Base-by-base conservation (phyloP, 2,888 invertebrate species). In the Dynastes maya region DNA sequence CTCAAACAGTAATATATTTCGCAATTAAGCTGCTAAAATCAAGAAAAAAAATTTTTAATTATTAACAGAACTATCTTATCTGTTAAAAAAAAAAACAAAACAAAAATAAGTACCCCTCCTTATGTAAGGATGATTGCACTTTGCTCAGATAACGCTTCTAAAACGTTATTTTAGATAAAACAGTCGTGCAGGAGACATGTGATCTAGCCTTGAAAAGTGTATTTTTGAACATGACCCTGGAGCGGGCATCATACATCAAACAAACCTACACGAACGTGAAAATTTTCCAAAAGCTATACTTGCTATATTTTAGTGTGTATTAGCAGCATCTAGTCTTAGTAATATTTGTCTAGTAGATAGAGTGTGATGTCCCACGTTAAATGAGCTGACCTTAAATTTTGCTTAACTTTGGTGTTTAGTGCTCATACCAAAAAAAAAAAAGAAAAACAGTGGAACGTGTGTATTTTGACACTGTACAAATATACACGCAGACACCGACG, bases 161-260 rank as follows among this genome's bases (percentile, higher is more conserved):
- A 58, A 67, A 45, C 55, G 29, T 72, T 72, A 58, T 63, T 74
- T 61, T 61, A 74, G 78, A 75, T 76, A 79, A 76, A 63, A 65
- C 40, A 76, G 70, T 16, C 27, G 5, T 9, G 68, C 63, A 64
- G 51, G n/a, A 6, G 53, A 78, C 78, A 81, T 78, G 81, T 75
- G 80, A 75, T 64, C 27, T 51, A 75, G 64, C 81, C 81, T 81
- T 81, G 81, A 74, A 61, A n/a, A 6, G 76, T 37, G 49, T 81
- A 80, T 81, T 79, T 70, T 68, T 68, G 63, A 68, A 29, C 78
- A 40, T 81, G 81, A 78, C 81, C 81, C 74, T 81, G 81, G 72
- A 27, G 32, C 68, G 58, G 27, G 16, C 61, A 55, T 45, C 72
- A 74, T 37, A 63, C 55, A 32, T 53, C 55, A 55, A 37, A 16